A percentile compares a stretch with the other conserved stretches of the same genome.
Evolutionary conservation across 1,140 invertebrate genomes (phyloP).

Genomic region (Panagrolaimus sp.): DNA sequence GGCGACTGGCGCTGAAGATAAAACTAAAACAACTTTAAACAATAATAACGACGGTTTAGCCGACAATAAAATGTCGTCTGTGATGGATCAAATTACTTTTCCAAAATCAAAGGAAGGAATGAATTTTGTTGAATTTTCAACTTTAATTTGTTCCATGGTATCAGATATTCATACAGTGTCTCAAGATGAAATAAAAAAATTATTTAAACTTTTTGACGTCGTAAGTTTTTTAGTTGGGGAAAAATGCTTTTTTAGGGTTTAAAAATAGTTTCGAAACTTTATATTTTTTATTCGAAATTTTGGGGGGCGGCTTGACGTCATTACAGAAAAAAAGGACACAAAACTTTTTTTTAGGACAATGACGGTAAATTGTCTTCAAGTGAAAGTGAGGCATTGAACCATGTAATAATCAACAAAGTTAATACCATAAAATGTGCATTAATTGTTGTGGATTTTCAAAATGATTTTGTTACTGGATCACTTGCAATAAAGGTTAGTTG

Average conservation of each 20-base stretch:
- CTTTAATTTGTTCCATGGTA: background rate
- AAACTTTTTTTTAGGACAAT: constrained; percentile 30
- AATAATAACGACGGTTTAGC: background rate
- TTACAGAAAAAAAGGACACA: constrained; percentile 5
- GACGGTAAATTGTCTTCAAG: constrained; percentile 23
- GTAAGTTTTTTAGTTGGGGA: background rate
- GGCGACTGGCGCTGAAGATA: background rate
- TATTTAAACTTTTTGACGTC: constrained; percentile 12
- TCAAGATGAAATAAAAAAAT: background rate
- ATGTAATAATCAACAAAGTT: constrained; percentile 22
- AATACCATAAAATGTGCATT: constrained; percentile 66
- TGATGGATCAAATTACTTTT: background rate
- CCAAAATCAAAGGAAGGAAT: constrained; percentile 1
- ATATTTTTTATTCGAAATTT: background rate
- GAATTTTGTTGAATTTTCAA: background rate
- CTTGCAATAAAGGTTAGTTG: constrained; percentile 71
- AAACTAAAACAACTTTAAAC: no score
- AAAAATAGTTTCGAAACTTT: background rate
- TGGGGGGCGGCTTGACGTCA: background rate
- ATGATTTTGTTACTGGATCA: constrained; percentile 92
- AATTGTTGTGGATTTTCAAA: constrained; percentile 91
- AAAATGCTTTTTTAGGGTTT: background rate
- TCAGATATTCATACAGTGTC: constrained; percentile 6
- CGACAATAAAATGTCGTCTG: background rate
- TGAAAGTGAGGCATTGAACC: constrained; percentile 27